phyloP scores from a whole-genome alignment of 1,140 invertebrate genomes.

The Muscidifurax raptorellus region DNA sequence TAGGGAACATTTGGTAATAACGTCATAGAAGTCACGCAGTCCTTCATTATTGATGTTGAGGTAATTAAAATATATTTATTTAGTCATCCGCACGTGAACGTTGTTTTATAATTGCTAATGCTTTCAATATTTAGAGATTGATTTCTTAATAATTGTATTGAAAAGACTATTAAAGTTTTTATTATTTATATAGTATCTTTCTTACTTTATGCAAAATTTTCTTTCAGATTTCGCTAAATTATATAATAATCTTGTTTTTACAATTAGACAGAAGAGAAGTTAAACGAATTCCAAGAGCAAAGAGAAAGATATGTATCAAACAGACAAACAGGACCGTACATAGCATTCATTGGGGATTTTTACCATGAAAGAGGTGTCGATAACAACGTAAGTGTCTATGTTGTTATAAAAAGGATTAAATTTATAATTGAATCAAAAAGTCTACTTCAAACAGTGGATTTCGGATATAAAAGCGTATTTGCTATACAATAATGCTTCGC shows the following conservation, averaged over 20 bases:
- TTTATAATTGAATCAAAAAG: not conserved
- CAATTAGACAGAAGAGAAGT: not conserved
- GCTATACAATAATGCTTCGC: not conserved
- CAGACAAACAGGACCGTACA: not conserved
- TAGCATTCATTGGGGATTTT: slow-evolving; percentile 8
- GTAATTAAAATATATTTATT: too few relatives aligned
- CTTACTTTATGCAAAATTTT: not conserved
- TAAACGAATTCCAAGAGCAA: not conserved
- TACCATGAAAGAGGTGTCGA: not conserved
- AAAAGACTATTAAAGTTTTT: not conserved
- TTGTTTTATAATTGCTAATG: too few relatives aligned
- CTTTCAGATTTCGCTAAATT: not conserved
- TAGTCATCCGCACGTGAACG: too few relatives aligned
- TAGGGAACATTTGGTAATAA: not conserved
- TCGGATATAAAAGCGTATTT: slow-evolving; percentile 4
- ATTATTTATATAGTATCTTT: not conserved
- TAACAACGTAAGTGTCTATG: not conserved
- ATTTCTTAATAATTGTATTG: not conserved
- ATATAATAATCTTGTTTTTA: not conserved
- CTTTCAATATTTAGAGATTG: too few relatives aligned
- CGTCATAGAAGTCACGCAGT: not conserved
- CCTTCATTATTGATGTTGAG: not conserved
- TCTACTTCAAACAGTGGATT: slow-evolving; percentile 11
- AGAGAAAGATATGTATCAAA: not conserved
- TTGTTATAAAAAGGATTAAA: not conserved